phyloP scores from a whole-genome alignment of 2,797 vertebrate genomes.

The Benthosema pterotum region DNA sequence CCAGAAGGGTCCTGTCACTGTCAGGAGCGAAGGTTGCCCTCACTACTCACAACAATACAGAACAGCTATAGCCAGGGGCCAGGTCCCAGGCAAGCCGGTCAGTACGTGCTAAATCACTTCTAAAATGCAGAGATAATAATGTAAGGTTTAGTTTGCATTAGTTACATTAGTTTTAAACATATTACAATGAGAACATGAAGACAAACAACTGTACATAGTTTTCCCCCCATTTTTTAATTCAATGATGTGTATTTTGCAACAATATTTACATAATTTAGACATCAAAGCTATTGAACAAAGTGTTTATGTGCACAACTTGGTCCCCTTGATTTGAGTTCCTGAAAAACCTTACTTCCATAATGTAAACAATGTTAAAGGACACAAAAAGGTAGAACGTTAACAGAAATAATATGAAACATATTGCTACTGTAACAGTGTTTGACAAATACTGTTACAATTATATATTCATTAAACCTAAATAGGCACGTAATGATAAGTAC shows the following conservation, averaged over 20 bases:
- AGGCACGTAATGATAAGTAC: neutral
- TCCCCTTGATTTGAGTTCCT: slow-evolving; percentile 32
- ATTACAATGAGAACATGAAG: slow-evolving; percentile 31
- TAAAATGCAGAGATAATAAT: too few species aligned
- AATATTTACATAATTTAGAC: slow-evolving; percentile 20
- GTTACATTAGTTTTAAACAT: neutral
- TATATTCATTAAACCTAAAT: neutral
- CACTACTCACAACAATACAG: too few species aligned
- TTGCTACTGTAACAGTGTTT: neutral
- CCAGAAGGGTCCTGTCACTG: too few species aligned
- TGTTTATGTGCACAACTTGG: slow-evolving; percentile 22
- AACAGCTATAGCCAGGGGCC: too few species aligned
- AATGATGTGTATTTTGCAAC: slow-evolving; percentile 15
- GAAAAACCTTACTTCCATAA: slow-evolving; percentile 27
- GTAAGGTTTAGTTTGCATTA: too few species aligned
- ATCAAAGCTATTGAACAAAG: slow-evolving; percentile 11
- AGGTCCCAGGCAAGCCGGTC: too few species aligned
- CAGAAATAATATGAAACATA: slow-evolving; percentile 3
- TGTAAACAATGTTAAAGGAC: slow-evolving; percentile 54
- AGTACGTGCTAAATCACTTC: too few species aligned
- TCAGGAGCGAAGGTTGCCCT: too few species aligned
- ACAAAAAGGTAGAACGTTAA: slow-evolving; percentile 6
- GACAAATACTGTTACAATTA: slow-evolving; percentile 2
- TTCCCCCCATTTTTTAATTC: slow-evolving; percentile 41
- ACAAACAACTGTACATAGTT: slow-evolving; percentile 17